Base-by-base conservation (phyloP, 2,797 vertebrate species). In the Chromobotia macracanthus region DNA sequence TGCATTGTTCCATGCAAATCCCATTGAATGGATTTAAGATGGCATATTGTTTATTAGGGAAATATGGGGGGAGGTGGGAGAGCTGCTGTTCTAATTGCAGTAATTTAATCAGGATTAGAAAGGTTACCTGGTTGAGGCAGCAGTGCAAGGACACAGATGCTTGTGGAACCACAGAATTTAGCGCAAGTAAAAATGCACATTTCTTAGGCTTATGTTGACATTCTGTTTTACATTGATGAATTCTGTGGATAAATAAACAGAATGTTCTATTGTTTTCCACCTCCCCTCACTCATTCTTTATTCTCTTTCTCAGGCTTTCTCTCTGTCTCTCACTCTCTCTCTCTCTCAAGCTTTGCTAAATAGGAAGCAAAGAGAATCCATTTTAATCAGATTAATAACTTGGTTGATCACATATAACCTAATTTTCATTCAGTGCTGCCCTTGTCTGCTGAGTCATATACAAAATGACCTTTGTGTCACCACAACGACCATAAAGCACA, bases 331-430 rank as follows among this genome's bases (percentile, higher is more conserved):
- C 41, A 35, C 19, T 12, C 61, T 31, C 31, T 31, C 3, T 23
- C 70, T 69, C 46, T 68, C 74, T 80, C 90, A 91, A 93, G 93
- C 94, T 94, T 95, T 92, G 95, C 96, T 96, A 92, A 93, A 93
- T 92, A 93, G 91, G 91, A 91, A 92, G 91, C 91, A 86, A 88
- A 91, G 91, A 89, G 95, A 96, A 97, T 97, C 96, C 96, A 96
- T 97, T 98, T 98, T 97, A 95, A 95, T 96, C 96, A 95, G 96
- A 97, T 99, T 98, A 98, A 99, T 98, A 98, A 97, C 95, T 96
- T 96, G 96, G 95, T 96, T 96, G 96, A 97, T 97, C 96, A 95
- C 96, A 96, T 97, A 95, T 97, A 98, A 98, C 96, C 97, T 96
- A 96, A 97, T 98, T 98, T 98, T 96, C 95, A 95, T 96, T 97